Evolutionary conservation across 2,888 invertebrate species (phyloP).

Genomic region (Dynastes hyllus): DNA sequence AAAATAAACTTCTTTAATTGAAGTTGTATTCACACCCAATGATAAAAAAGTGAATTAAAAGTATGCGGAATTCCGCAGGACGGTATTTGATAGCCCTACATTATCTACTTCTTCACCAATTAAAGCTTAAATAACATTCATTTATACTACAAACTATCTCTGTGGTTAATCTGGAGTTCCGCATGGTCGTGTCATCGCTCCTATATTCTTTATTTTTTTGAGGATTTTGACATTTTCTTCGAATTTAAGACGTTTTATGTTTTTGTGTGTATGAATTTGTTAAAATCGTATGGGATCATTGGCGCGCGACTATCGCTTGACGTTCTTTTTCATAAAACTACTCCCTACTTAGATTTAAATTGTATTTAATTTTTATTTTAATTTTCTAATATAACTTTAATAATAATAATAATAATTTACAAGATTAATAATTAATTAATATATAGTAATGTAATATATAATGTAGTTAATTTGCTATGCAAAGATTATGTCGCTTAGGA

Average conservation of each 20-base stretch:
- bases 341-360: slow-evolving; percentile 22
- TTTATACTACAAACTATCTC: too few relatives aligned
- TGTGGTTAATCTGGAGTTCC: too few relatives aligned
- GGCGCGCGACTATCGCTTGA: neutral
- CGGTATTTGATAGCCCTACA: neutral
- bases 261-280: neutral
- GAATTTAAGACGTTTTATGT: neutral
- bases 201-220: too few relatives aligned
- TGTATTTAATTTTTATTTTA: too few relatives aligned
- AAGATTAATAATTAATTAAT: slow-evolving; percentile 64
- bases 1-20: too few relatives aligned
- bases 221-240: neutral
- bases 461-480: slow-evolving; percentile 79
- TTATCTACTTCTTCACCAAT: too few relatives aligned
- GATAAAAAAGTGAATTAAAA: neutral
- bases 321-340: slow-evolving; percentile 18
- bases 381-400: too few relatives aligned
- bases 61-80: too few relatives aligned
- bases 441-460: slow-evolving; percentile 68
- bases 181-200: too few relatives aligned
- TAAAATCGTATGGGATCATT: neutral
- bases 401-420: slow-evolving; percentile 69
- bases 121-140: too few relatives aligned
- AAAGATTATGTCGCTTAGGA: slow-evolving; percentile 70
- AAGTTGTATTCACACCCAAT: too few relatives aligned